Evolutionary conservation across 1,140 invertebrate genomes (phyloP).

Genomic region (Platorchestia sp.): DNA sequence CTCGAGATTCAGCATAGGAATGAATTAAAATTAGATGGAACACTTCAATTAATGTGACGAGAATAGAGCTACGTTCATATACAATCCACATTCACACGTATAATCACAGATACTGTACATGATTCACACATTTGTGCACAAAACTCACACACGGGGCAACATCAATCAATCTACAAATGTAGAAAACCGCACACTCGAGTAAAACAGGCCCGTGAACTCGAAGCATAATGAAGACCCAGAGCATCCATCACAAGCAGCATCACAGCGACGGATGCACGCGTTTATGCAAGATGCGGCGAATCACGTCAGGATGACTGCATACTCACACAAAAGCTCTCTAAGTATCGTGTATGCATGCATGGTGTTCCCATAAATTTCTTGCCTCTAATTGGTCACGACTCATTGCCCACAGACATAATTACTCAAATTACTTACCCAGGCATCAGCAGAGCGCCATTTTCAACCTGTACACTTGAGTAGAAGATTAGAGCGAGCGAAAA

Average conservation of each 20-base stretch:
- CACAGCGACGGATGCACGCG: background rate
- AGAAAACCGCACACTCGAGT: too few species aligned
- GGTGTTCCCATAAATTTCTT: conserved; percentile 15
- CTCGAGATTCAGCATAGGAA: too few species aligned
- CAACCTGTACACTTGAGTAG: background rate
- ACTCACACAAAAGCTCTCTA: background rate
- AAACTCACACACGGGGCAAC: too few species aligned
- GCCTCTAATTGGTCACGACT: conserved; percentile 49
- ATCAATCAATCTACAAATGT: too few species aligned
- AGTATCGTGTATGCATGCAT: background rate
- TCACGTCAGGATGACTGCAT: background rate
- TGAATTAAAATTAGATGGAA: too few species aligned
- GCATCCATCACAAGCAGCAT: background rate
- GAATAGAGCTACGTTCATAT: too few species aligned
- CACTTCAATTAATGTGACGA: too few species aligned
- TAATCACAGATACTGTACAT: too few species aligned
- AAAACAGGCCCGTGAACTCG: background rate
- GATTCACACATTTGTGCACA: too few species aligned
- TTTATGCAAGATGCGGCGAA: background rate
- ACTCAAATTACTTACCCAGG: conserved; percentile 19
- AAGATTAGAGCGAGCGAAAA: background rate
- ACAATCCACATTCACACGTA: too few species aligned
- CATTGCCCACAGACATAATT: conserved; percentile 29
- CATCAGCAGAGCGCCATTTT: background rate
- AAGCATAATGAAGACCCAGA: background rate